These are phyloP conservation scores for Agrochola lota DNA, from an alignment of 2,888 invertebrate genomes.

Conservation along the genomic window DNA sequence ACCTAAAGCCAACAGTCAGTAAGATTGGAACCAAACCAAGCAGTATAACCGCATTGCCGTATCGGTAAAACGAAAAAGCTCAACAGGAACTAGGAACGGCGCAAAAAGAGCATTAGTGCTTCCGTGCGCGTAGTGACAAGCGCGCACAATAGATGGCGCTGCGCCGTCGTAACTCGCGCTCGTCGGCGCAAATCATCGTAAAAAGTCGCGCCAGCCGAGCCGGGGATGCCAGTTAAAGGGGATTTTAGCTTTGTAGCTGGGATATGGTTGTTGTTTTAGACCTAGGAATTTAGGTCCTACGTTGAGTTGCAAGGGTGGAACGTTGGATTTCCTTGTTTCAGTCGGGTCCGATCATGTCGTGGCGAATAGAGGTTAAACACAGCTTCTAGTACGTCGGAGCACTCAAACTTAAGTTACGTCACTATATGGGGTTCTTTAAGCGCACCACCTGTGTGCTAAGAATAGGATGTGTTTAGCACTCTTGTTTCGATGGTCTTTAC, in stretches of 20 bases:
- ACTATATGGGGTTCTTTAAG: neutral
- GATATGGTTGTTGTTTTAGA: slow-evolving; percentile 27
- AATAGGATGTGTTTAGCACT: neutral
- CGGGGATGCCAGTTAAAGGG: slow-evolving; percentile 27
- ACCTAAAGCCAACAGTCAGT: neutral
- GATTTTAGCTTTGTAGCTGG: slow-evolving; percentile 18
- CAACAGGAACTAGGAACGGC: slow-evolving; percentile 16
- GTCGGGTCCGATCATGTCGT: neutral
- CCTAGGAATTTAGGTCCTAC: neutral
- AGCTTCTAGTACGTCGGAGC: neutral
- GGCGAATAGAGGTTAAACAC: neutral
- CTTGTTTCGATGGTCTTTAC: neutral
- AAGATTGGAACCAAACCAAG: slow-evolving; percentile 22
- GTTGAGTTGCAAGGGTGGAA: neutral
- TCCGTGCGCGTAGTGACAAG: slow-evolving; percentile 66
- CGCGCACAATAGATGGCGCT: slow-evolving; percentile 71
- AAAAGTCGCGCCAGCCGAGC: slow-evolving; percentile 55
- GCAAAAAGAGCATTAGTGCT: slow-evolving; percentile 67
- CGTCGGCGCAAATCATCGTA: slow-evolving; percentile 73
- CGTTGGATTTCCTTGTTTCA: neutral
- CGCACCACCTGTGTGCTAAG: neutral
- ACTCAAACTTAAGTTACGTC: neutral
- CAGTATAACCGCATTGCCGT: slow-evolving; percentile 50
- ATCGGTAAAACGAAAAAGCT: slow-evolving; percentile 57
- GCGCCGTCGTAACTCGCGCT: slow-evolving; percentile 63